A percentile compares a stretch with the other conserved stretches of the same genome.
These are phyloP conservation scores for Mionectes macconnelli DNA, from an alignment of 2,113 vertebrate species.

Conservation along the genomic window DNA sequence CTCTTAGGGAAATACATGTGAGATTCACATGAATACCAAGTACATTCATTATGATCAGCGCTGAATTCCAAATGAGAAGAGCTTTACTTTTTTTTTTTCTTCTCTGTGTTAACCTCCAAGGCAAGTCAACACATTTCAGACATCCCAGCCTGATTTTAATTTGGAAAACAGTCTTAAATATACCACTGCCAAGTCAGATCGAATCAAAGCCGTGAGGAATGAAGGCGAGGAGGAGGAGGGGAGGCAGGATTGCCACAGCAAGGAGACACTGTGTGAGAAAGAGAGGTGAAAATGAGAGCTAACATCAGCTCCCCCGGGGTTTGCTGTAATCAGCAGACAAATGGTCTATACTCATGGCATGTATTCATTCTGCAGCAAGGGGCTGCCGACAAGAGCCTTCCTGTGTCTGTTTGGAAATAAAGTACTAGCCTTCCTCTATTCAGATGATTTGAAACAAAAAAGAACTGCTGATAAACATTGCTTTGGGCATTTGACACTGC, in stretches of 20 bases:
- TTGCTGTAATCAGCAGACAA: conserved; percentile 74
- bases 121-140: conserved; percentile 62
- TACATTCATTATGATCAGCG: conserved; percentile 39
- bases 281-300: conserved; percentile 74
- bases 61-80: conserved; percentile 68
- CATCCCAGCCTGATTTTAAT: conserved; percentile 63
- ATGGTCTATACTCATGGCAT: conserved; percentile 61
- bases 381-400: conserved; percentile 68
- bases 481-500: conserved; percentile 76
- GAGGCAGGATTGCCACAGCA: conserved; percentile 17
- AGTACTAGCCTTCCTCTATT: conserved; percentile 61
- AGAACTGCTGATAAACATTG: conserved; percentile 75
- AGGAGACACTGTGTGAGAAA: conserved; percentile 63
- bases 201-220: conserved; percentile 8
- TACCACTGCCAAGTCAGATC: conserved; percentile 31
- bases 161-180: conserved; percentile 66
- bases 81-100: neutral
- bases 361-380: conserved; percentile 73
- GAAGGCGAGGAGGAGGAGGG: conserved; percentile 2
- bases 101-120: conserved; percentile 51
- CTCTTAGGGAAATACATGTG: conserved; percentile 38
- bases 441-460: conserved; percentile 69
- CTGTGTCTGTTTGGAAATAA: conserved; percentile 72
- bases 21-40: conserved; percentile 42
- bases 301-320: conserved; percentile 71